Base-by-base conservation (phyloP, 2,888 invertebrate species). In the Punctoribates punctum region DNA sequence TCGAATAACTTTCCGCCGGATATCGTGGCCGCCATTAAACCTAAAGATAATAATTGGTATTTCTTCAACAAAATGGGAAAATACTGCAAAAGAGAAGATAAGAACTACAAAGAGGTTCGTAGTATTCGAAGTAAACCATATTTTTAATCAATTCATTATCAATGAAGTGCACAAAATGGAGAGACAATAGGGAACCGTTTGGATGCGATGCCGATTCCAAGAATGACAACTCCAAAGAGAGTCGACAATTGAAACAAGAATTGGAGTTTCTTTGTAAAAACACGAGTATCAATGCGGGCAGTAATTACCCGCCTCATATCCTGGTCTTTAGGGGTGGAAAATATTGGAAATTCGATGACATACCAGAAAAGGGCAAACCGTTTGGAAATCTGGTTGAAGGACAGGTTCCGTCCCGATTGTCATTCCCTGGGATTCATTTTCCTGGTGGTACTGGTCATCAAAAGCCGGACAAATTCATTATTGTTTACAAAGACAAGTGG, bases 11-110 rank as follows among this genome's bases (percentile, higher is more conserved):
- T 72, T 48, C 72, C 72, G 0, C 72, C 72, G 11, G 5, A 72
- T 27, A 72, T 72, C 15, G 72, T 72, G 72, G 72, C 72, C 72
- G 72, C 72, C 11, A 48, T 72, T 72, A 46, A 72, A 25, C 15
- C 46, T 9, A 46, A 48, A 15, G 27, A 72, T 13, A 48, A 72
- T 46, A 15, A 17, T 17, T 72, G 42, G 42, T 72, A 48, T 46
- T 72, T 72, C 46, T 72, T 72, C 20, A 46, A 72, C 20, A 13
- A 13, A 25, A 17, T 25, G 2, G 72, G 72, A 25, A 42, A 72
- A 17, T 42, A 72, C 27, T 72, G 72, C 20, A 72, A 72, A 23
- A 23, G 72, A 48, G 1, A 20, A 11, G 72, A 72, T 6, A 27
- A 46, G 15, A 46, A 20, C 4, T 20, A 23, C 13, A 11, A 70